Base-by-base conservation (phyloP, 2,113 vertebrate genomes). In the Nasalis larvatus region DNA sequence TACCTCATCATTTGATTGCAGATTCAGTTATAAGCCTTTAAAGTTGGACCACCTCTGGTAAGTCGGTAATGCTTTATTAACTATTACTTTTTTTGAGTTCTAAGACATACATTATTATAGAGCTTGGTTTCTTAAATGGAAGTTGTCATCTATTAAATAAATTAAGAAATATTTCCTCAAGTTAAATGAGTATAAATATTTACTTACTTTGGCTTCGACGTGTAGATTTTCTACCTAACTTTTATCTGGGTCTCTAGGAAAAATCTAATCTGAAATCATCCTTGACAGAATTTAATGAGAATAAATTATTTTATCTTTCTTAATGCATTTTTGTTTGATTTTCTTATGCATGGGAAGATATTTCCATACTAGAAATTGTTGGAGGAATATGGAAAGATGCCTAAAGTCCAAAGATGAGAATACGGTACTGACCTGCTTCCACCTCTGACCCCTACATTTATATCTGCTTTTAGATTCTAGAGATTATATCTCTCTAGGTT, bases 61-160 rank as follows among this genome's bases (percentile, higher is more conserved):
- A 86, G 37, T 63, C 78, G 20, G 54, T 85, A 92, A 66, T 94
- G 12, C 18, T 89, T 94, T 47, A 89, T 71, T 73, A 96, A 90
- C 76, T 76, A 84, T 35, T 89, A 12, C 4, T 87, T 91, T 74
- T 18, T 95, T 56, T 83, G 56, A 88, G 69, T 86, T 88, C 35
- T 95, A 77, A 86, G n/a, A 81, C 18, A 83, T 12, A 74, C 25
- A 82, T 69, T 86, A 42, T 86, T 73, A 40, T 6, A 83, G 42
- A 95, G 35, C 95, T 96, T 91, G 52, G n/a, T 73, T 97, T 98
- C 91, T 93, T 93, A 93, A 96, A 69, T 91, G 42, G 54, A 98
- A 96, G 25, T 49, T 49, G 13, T 58, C 25, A 83, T 77, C 9
- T 92, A 94, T 91, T 85, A 90, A 66, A 85, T 73, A 83, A 84